Base-by-base conservation (phyloP, 2,797 vertebrate species). In the Enteromius mattozi region DNA sequence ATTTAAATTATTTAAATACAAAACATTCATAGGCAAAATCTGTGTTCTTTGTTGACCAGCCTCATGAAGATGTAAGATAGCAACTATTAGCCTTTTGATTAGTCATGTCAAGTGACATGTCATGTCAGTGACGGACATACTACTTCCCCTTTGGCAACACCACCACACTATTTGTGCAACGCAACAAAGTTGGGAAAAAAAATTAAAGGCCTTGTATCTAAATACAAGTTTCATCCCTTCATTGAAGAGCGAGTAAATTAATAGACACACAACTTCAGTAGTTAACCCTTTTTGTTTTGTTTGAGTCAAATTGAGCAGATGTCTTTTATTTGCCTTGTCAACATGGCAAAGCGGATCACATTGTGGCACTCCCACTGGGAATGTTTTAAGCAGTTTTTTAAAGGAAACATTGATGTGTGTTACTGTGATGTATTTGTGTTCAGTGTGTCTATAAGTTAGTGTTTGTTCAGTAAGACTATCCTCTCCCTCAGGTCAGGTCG, bases 401-500 rank as follows among this genome's bases (percentile, higher is more conserved):
- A 63, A 45, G 17, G 3, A 63, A 49, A 7, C 5, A 19, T 27
- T 49, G 14, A 68, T 24, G 27, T 72, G 30, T 76, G 49, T 84
- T 80, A 6, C 2, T 59, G 54, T 35, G 8, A 79, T 42, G 30
- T 14, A 6, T 5, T 75, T 69, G 2, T 65, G 40, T 59, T 80
- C 21, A 30, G 21, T 70, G 2, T 0, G 7, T 78, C 30, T 82
- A 21, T 70, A 12, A 12, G 33, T 54, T 54, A 27, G 16, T 74
- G 78, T 80, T 65, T 83, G 14, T 83, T 68, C 63, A 80, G 27
- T 24, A 35, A 80, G 45, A 30, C 54, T 10, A 27, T 75, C 71
- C 37, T 81, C 49, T 42, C 37, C 45, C 75, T 74, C 94, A 99
- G 98, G 97, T 94, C 98, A 99, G 94, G 93, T 99, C 90, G 98